phyloP scores from a whole-genome alignment of 2,113 vertebrate species.

The Aphyosemion australe region DNA sequence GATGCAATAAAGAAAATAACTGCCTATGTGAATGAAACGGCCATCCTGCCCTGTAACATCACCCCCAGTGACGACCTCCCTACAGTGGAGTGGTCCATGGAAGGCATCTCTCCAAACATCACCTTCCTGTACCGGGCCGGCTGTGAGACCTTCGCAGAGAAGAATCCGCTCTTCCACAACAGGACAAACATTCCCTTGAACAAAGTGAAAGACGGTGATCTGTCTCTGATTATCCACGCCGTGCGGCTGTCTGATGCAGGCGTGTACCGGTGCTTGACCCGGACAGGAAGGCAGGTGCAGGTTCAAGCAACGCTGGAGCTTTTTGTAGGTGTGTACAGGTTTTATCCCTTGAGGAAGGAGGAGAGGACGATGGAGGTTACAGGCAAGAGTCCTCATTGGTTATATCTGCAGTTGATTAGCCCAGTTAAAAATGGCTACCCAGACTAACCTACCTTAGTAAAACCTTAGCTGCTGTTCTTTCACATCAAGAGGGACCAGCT shows the following conservation, averaged over 20 bases:
- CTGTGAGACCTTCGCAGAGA: conserved; percentile 12
- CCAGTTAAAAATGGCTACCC: too few species aligned
- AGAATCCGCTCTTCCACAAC: conserved; percentile 10
- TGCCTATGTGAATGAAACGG: neutral
- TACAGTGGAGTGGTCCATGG: conserved; percentile 37
- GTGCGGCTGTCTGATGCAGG: conserved; percentile 32
- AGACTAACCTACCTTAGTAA: too few species aligned
- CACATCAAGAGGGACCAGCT: too few species aligned
- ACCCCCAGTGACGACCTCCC: neutral
- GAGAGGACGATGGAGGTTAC: too few species aligned
- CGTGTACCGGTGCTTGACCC: neutral
- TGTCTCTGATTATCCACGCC: conserved; percentile 30
- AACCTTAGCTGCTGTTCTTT: too few species aligned
- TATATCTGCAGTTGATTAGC: too few species aligned
- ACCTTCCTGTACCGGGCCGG: conserved; percentile 34
- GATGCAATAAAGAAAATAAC: neutral
- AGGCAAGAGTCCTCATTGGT: too few species aligned
- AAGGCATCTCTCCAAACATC: neutral
- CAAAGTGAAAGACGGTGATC: neutral
- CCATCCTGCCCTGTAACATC: conserved; percentile 24
- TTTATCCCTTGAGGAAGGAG: too few species aligned
- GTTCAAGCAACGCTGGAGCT: neutral
- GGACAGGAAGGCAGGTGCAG: neutral
- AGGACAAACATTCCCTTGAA: neutral
- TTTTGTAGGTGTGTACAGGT: neutral